These are phyloP conservation scores for Lycocerus yunnanus DNA, from an alignment of 2,888 invertebrate genomes.

Conservation along the genomic window DNA sequence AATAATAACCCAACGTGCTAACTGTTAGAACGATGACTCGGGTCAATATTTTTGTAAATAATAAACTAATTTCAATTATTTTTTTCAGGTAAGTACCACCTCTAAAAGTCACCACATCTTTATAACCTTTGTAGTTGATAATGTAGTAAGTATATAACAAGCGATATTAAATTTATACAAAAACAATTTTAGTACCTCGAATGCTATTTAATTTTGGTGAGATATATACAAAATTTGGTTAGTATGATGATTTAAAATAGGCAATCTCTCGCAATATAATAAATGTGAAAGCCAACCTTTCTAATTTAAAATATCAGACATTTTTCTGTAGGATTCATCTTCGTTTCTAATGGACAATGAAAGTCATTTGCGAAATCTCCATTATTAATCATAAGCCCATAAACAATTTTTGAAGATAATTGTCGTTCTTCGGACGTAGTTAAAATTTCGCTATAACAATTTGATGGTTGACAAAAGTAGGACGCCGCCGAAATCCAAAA, in stretches of 20 bases:
- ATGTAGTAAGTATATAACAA: background rate
- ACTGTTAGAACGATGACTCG: background rate
- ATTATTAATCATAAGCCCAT: background rate
- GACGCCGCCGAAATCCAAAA: conserved; percentile 52
- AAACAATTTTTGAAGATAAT: conserved; percentile 5
- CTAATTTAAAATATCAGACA: conserved; percentile 3
- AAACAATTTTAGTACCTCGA: background rate
- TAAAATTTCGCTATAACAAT: background rate
- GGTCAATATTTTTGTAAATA: background rate
- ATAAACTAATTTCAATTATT: background rate
- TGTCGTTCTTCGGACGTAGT: conserved; percentile 1
- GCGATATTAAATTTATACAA: background rate
- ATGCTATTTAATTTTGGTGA: background rate
- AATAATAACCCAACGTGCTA: background rate
- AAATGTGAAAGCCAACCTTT: background rate
- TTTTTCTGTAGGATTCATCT: conserved; percentile 7
- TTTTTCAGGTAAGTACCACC: conserved; percentile 13
- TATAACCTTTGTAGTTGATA: background rate
- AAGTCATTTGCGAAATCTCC: conserved; percentile 8
- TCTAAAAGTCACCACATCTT: no score
- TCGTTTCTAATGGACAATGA: conserved; percentile 7
- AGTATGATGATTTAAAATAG: background rate
- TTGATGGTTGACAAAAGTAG: conserved; percentile 22
- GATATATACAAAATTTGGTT: background rate
- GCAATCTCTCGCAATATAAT: background rate